Evolutionary conservation across 2,113 vertebrate species (phyloP).

Genomic region (Junco hyemalis): DNA sequence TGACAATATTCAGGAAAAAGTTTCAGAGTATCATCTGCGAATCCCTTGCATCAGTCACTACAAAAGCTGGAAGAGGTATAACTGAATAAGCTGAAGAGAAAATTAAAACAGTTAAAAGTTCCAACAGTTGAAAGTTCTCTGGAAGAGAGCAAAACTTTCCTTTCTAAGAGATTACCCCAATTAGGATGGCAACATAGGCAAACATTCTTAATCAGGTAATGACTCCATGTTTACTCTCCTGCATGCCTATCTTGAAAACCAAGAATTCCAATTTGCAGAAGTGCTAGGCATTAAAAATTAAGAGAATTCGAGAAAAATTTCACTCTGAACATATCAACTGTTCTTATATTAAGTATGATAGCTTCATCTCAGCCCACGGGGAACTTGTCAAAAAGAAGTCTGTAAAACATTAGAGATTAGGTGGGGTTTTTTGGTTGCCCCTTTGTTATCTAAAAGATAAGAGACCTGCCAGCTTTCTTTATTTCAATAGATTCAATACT

Average conservation of each 20-base stretch:
- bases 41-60: background rate
- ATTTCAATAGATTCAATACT: background rate
- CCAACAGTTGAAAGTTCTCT: background rate
- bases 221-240: background rate
- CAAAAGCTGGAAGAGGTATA: background rate
- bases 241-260: background rate
- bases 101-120: background rate
- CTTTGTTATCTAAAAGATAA: background rate
- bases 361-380: background rate
- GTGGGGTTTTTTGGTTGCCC: background rate
- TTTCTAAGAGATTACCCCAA: background rate
- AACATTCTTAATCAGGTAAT: background rate
- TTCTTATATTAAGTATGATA: background rate
- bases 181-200: background rate
- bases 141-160: background rate
- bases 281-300: background rate
- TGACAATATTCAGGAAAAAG: background rate
- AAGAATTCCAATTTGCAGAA: background rate
- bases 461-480: background rate
- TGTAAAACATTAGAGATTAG: background rate
- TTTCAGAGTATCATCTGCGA: background rate
- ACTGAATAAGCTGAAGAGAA: background rate
- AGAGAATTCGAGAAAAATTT: background rate
- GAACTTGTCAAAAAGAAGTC: background rate
- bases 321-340: background rate